Evolutionary conservation across 2,888 invertebrate genomes (phyloP), one percentile per base, ranked within the genome.

Genomic region (Coremacera marginata): DNA sequence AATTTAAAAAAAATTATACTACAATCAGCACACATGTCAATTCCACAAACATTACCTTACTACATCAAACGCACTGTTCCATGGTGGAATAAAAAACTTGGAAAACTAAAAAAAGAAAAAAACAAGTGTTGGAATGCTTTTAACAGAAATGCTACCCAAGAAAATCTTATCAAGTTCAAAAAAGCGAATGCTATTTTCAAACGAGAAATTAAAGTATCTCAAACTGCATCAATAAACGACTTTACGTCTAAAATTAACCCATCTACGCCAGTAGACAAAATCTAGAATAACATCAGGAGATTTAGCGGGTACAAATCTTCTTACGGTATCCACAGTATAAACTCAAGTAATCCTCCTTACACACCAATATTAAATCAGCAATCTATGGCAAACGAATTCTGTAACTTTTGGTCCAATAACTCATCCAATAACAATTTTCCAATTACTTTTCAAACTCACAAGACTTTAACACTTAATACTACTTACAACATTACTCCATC

Each of bases 181-280:
- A 78, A 62, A 60, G 62, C 75, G 2, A 75, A 52, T 34, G 75
- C 78, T 11, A 16, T 7, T 14, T 34, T 70, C 11, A 78, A 74
- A 65, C 62, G 74, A 1, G 55, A 77, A 55, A 62, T 77, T 16
- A 77, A 75, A 68, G 14, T 51, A 49, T 19, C 76, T 2, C 75
- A 78, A 57, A 55, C 4, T 4, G 8, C 14, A 49, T 72, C 72
- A 14, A 31, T 77, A 5, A 67, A 11, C 16, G 44, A 25, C 4
- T 77, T 72, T 44, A 77, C 72, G 25, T 72, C 77, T 11, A 14
- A 44, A 27, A 77, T 77, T 19, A 70, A 75, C 49, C 78, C 77
- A 5, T 71, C 71, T 8, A 71, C 78, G 3, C 49, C 62, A 34
- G 27, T 37, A 19, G 44, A 8, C 11, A 75, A 75, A 75, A 75